These are phyloP conservation scores for Drosophila lini DNA, from an alignment of 1,140 invertebrate species.

Conservation along the genomic window DNA sequence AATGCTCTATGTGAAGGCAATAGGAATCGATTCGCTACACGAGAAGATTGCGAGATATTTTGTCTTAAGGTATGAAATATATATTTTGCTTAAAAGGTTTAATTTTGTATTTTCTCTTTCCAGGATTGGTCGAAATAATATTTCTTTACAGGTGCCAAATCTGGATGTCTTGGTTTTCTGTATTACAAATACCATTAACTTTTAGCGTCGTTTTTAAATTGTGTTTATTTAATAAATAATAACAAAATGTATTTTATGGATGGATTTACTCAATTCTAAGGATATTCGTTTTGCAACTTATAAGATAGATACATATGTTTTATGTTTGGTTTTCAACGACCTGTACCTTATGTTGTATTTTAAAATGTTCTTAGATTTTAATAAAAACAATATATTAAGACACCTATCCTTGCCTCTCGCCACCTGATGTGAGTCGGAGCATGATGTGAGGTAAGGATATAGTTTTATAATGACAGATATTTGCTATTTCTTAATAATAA, in stretches of 20 bases:
- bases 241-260: background rate
- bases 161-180: background rate
- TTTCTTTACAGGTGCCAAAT: background rate
- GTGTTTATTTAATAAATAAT: background rate
- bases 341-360: too few species aligned
- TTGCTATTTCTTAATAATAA: too few species aligned
- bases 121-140: background rate
- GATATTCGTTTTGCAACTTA: background rate
- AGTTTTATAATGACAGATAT: too few species aligned
- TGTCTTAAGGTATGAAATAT: background rate
- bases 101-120: background rate
- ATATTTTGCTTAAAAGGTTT: background rate
- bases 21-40: constrained; percentile 1
- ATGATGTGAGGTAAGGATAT: too few species aligned
- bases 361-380: too few species aligned
- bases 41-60: background rate
- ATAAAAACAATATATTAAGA: too few species aligned
- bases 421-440: too few species aligned
- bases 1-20: constrained; percentile 13
- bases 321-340: too few species aligned
- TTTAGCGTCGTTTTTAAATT: background rate
- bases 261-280: background rate
- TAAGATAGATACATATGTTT: background rate
- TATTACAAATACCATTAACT: background rate
- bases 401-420: too few species aligned